Percentiles rank a stretch among this genome's conserved stretches.
phyloP scores from a whole-genome alignment of 1,140 invertebrate species.

The Zaprionus africanus region DNA sequence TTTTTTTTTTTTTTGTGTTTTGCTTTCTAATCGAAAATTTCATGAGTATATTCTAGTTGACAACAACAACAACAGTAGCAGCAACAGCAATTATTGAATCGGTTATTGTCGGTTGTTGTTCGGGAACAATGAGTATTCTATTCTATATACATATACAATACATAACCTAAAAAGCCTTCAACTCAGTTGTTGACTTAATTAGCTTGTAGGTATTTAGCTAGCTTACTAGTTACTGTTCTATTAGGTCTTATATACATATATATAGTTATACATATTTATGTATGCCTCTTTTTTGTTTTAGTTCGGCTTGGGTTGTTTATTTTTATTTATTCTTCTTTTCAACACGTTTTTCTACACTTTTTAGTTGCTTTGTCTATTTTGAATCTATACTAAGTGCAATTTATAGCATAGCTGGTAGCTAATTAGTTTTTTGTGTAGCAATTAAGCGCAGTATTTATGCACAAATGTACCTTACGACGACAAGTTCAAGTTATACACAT shows the following conservation, averaged over 20 bases:
- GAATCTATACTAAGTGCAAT: slow-evolving; percentile 60
- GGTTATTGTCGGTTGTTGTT: slow-evolving; percentile 49
- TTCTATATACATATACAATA: slow-evolving; percentile 36
- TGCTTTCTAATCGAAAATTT: slow-evolving; percentile 34
- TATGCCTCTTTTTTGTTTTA: neutral
- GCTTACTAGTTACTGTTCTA: slow-evolving; percentile 23
- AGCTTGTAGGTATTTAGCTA: slow-evolving; percentile 35
- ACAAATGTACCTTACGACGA: slow-evolving; percentile 76
- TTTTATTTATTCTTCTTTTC: slow-evolving; percentile 6
- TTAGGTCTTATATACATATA: slow-evolving; percentile 9
- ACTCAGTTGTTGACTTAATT: slow-evolving; percentile 63
- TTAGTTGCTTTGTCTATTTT: slow-evolving; percentile 21
- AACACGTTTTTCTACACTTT: slow-evolving; percentile 47
- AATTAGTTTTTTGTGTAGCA: slow-evolving; percentile 55
- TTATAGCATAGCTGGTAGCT: slow-evolving; percentile 45
- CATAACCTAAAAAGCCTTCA: slow-evolving; percentile 56
- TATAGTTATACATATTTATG: slow-evolving; percentile 2
- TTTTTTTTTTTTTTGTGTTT: slow-evolving; percentile 16
- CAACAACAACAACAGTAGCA: slow-evolving; percentile 60
- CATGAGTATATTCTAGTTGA: slow-evolving; percentile 83
- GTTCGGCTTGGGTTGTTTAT: neutral
- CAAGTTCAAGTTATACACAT: slow-evolving; percentile 39
- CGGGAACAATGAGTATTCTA: slow-evolving; percentile 76
- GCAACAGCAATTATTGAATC: slow-evolving; percentile 45
- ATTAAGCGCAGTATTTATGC: slow-evolving; percentile 75